Evolutionary conservation across 1,140 invertebrate genomes (phyloP).

Genomic region (Platyscapa corneri): DNA sequence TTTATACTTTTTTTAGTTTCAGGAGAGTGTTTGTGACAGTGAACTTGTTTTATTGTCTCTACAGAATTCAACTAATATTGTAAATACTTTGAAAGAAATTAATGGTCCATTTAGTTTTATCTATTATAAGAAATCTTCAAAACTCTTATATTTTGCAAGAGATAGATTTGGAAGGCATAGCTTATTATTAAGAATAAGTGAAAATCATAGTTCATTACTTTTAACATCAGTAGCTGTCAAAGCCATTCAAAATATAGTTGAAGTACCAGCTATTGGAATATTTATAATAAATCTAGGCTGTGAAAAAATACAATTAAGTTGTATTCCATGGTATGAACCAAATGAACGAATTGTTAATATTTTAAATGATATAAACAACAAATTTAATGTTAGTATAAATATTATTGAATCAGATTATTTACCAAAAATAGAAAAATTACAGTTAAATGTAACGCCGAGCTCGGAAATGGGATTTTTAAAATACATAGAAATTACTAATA

Average conservation of each 20-base stretch:
- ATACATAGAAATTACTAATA: slow-evolving; percentile 69
- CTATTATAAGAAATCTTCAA: slow-evolving; percentile 80
- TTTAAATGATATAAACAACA: slow-evolving; percentile 65
- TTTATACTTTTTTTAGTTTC: slow-evolving; percentile 58
- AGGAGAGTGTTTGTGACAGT: slow-evolving; percentile 69
- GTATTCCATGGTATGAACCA: slow-evolving; percentile 68
- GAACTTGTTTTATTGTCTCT: slow-evolving; percentile 65
- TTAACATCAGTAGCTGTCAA: slow-evolving; percentile 79
- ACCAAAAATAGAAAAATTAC: slow-evolving; percentile 43
- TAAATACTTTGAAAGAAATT: slow-evolving; percentile 74
- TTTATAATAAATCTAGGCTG: slow-evolving; percentile 78
- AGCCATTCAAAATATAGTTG: slow-evolving; percentile 75
- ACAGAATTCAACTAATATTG: slow-evolving; percentile 67
- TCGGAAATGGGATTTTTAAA: slow-evolving; percentile 55
- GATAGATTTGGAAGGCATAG: slow-evolving; percentile 91
- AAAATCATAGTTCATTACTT: slow-evolving; percentile 67
- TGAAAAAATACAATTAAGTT: slow-evolving; percentile 67
- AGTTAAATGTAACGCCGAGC: not conserved
- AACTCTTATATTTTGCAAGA: slow-evolving; percentile 86
- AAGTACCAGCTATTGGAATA: slow-evolving; percentile 85
- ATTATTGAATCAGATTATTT: slow-evolving; percentile 51
- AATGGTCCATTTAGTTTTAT: slow-evolving; percentile 91
- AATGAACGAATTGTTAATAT: slow-evolving; percentile 63
- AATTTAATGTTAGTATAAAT: slow-evolving; percentile 65
- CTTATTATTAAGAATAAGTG: slow-evolving; percentile 80